Evolutionary conservation across 2,888 invertebrate genomes (phyloP), one percentile per base, ranked within the genome.

Genomic region (Rhagonycha fulva): DNA sequence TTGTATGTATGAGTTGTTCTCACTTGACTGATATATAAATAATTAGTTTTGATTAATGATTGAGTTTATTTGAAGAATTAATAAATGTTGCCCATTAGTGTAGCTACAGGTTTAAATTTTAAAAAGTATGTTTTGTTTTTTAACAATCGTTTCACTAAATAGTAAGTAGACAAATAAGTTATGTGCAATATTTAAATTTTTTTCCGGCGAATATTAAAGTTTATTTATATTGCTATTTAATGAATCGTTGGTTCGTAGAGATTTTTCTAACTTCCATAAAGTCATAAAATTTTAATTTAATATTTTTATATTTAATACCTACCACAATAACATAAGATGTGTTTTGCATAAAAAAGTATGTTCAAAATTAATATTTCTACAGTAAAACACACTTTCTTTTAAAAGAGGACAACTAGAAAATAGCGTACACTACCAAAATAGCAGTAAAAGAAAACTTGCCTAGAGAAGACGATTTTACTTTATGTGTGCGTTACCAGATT

Each of bases 401-500:
- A 66, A 66, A 66, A 66, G 23, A 66, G 63, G 26, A n/a, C 63
- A 66, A 26, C 23, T 66, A 66, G 63, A 66, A 63, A 66, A 66
- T 47, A 47, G 24, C 23, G 24, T 62, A 19, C 62, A 19, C 47
- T 47, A 47, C 47, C 47, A 47, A 47, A 47, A 47, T 47, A 47
- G 47, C 47, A 47, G 23, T 66, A 66, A 66, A 66, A 66, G 12
- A 66, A 63, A 66, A 66, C 63, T 66, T 26, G 23, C 63, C 23
- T 66, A 66, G 63, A 66, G 23, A 66, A 66, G 26, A 12, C 63
- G 26, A 66, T 24, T 66, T 66, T 66, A 19, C 24, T 66, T 24
- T 66, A 66, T 24, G 19, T n/a, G 63, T 66, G 24, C 63, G 26
- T 14, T 66, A 66, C 63, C 19, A 66, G 23, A 66, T 66, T 62